These are phyloP conservation scores for Microtus oregoni DNA, from an alignment of 2,113 vertebrate species.

Conservation along the genomic window DNA sequence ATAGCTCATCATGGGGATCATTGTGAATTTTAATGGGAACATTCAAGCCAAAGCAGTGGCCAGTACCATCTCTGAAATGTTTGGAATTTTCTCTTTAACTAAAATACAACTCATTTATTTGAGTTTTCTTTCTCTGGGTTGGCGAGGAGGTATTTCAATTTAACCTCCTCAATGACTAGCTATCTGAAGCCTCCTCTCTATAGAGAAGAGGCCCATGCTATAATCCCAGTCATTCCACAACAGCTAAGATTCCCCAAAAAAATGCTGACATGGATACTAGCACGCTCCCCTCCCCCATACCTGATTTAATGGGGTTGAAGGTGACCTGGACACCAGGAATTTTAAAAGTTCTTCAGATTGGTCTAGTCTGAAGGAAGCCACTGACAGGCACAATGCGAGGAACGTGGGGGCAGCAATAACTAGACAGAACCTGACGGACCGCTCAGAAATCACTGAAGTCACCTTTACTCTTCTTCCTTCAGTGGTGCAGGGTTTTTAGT, in stretches of 20 bases:
- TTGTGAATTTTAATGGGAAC: background rate
- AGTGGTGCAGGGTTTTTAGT: background rate
- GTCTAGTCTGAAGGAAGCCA: background rate
- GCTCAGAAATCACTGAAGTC: background rate
- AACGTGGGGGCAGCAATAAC: background rate
- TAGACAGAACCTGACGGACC: background rate
- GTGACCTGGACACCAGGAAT: background rate
- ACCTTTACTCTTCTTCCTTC: background rate
- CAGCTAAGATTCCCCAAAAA: background rate
- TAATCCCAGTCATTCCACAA: background rate
- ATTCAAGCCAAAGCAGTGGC: background rate
- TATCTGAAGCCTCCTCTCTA: background rate
- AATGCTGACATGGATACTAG: background rate
- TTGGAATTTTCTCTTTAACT: background rate
- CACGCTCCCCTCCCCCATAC: background rate
- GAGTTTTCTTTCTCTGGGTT: background rate
- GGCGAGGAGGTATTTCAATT: background rate
- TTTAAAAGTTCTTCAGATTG: constrained; percentile 12
- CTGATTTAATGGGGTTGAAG: background rate
- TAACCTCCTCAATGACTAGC: background rate
- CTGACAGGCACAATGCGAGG: background rate
- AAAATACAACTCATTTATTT: background rate
- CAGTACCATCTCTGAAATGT: background rate
- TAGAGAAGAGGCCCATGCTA: background rate
- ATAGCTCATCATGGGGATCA: background rate